phyloP scores from a whole-genome alignment of 2,797 vertebrate species.

The Todus mexicanus region DNA sequence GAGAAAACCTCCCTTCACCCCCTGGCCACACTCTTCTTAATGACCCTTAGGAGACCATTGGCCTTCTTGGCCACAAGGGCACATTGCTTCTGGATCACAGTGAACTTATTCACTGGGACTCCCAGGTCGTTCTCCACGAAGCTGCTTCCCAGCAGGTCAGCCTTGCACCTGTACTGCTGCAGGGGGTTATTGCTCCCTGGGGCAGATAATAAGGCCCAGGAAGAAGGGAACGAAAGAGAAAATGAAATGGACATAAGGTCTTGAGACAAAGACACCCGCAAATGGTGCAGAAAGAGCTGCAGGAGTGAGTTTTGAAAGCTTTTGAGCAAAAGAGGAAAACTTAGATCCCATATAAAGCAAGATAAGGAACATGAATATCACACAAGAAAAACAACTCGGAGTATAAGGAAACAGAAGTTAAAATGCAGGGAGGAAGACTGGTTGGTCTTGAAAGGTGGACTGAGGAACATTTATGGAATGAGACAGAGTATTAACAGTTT shows the following conservation, averaged over 20 bases:
- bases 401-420: neutral
- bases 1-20: neutral
- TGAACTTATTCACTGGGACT: too few relatives aligned
- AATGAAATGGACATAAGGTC: neutral
- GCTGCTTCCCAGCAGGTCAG: neutral
- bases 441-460: neutral
- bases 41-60: neutral
- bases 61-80: neutral
- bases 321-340: neutral
- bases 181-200: neutral
- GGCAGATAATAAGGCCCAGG: neutral
- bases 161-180: neutral
- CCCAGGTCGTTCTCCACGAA: neutral
- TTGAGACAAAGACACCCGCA: neutral
- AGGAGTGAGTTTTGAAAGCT: neutral
- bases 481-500: neutral
- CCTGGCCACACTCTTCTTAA: neutral
- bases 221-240: neutral
- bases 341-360: neutral
- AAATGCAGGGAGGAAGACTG: neutral
- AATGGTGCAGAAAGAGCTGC: neutral
- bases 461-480: neutral
- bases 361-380: neutral
- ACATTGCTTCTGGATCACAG: too few relatives aligned
- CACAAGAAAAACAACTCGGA: neutral